Conservation (phyloP, 1,140 invertebrate genomes). For the Euschistus heros region DNA sequence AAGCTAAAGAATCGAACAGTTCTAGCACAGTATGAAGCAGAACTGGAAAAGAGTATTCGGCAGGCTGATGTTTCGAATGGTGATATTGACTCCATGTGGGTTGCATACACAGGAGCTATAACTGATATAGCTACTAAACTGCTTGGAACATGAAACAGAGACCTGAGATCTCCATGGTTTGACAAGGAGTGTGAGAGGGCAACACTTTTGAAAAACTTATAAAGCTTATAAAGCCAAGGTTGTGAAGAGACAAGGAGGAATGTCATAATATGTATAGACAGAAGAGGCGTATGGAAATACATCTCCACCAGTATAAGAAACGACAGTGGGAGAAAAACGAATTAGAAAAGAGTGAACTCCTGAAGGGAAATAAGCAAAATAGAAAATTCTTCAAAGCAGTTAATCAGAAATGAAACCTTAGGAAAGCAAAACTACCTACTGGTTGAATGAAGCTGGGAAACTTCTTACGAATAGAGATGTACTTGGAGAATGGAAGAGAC, state of each 20-base stretch:
- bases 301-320: background rate
- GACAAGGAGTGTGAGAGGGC: background rate
- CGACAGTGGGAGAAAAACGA: background rate
- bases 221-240: background rate
- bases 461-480: too few relatives aligned
- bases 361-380: too few relatives aligned
- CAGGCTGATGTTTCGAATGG: background rate
- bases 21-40: background rate
- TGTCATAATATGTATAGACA: background rate
- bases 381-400: too few relatives aligned
- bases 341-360: too few relatives aligned
- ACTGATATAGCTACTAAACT: background rate
- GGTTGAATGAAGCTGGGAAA: background rate
- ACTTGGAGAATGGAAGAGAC: too few relatives aligned
- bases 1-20: background rate
- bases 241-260: background rate
- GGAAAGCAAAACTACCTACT: background rate
- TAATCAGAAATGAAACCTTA: background rate
- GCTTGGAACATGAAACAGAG: background rate
- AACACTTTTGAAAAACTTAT: background rate
- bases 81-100: background rate
- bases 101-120: background rate
- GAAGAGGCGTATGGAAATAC: background rate
- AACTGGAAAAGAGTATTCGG: background rate
- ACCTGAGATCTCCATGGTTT: background rate